phyloP scores from a whole-genome alignment of 2,113 vertebrate genomes.

The Anas platyrhynchos region DNA sequence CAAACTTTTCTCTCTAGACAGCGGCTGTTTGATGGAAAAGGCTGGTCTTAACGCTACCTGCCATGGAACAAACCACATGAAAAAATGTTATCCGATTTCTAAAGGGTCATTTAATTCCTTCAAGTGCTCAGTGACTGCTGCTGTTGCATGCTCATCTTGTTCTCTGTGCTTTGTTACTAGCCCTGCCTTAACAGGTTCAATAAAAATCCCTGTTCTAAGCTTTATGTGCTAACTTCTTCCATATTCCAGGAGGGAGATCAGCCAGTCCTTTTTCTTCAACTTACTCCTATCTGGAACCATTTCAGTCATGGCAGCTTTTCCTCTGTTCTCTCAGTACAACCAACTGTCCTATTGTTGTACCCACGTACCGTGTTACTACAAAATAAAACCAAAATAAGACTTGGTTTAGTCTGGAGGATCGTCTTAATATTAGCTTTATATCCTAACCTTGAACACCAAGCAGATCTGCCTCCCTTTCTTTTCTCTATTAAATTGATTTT shows the following conservation, averaged over 20 bases:
- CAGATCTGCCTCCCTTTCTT: not conserved
- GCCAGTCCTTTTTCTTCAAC: not conserved
- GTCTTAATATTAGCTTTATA: not conserved
- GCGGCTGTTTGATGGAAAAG: not conserved
- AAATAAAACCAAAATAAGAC: not conserved
- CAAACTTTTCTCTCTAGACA: not conserved
- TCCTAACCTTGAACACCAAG: not conserved
- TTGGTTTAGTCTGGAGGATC: not conserved
- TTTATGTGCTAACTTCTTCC: not conserved
- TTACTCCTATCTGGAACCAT: not conserved
- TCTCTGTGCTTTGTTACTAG: constrained; percentile 18
- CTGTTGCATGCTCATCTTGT: constrained; percentile 1
- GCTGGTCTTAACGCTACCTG: not conserved
- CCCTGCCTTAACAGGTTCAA: constrained; percentile 12
- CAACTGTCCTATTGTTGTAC: not conserved
- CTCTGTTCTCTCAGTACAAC: not conserved
- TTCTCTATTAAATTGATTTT: not conserved
- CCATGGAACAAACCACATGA: not conserved
- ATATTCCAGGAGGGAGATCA: not conserved
- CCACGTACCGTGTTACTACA: not conserved
- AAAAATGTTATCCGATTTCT: not conserved
- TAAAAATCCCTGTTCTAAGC: constrained; percentile 8
- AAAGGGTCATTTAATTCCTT: not conserved
- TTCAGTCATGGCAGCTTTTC: not conserved
- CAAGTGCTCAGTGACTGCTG: not conserved